Conservation (phyloP, 1,140 invertebrate species). For the Eubasilissa regina region DNA sequence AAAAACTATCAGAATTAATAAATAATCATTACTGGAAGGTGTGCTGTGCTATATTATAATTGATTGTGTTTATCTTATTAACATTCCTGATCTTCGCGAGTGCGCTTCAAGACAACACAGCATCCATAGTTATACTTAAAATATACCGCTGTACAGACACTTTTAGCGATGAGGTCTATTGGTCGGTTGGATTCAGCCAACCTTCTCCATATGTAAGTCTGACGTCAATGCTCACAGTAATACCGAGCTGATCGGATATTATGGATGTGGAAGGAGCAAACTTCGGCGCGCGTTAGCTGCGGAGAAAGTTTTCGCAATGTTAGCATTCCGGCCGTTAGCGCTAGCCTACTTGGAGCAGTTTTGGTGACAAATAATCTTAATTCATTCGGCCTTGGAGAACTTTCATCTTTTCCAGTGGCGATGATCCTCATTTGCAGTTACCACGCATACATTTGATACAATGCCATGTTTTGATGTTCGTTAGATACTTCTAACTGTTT, state of each 20-base stretch:
- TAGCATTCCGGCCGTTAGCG: constrained; percentile 33
- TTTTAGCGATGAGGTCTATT: not conserved
- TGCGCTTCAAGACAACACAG: no score
- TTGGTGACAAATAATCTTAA: constrained; percentile 55
- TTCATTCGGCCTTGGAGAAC: constrained; percentile 50
- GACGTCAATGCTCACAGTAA: constrained; percentile 17
- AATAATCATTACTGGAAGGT: no score
- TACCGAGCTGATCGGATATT: not conserved
- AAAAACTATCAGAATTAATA: no score
- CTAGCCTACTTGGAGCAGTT: constrained; percentile 57
- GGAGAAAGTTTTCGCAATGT: constrained; percentile 57
- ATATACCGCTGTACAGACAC: no score
- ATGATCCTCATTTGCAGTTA: not conserved
- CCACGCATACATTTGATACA: not conserved
- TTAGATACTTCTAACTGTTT: no score
- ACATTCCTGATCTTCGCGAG: no score
- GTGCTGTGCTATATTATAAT: no score
- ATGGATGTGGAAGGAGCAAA: constrained; percentile 9
- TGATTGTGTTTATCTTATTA: no score
- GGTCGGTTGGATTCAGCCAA: no score
- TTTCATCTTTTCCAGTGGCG: constrained; percentile 14
- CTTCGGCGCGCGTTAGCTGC: not conserved
- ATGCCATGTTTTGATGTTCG: no score
- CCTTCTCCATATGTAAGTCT: constrained; percentile 24
- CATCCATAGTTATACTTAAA: no score